A percentile compares a stretch with the other conserved stretches of the same genome.
Evolutionary conservation across 2,797 vertebrate genomes (phyloP).

Genomic region (Eurystomus glaucurus): DNA sequence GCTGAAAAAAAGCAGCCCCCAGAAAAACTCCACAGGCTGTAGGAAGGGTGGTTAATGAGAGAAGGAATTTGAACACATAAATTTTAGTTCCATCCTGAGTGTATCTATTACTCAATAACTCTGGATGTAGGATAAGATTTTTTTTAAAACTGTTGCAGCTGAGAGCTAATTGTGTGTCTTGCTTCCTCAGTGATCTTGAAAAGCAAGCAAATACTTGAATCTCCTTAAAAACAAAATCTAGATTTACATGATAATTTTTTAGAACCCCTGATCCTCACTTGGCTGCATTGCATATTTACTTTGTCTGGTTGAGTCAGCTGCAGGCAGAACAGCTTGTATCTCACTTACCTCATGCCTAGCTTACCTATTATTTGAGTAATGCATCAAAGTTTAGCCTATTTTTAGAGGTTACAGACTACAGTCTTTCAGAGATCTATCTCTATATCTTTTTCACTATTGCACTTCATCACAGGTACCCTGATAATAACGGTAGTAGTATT

Average conservation of each 20-base stretch:
- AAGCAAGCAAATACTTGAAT: not conserved
- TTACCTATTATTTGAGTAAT: not conserved
- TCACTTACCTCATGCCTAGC: not conserved
- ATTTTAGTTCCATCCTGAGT: not conserved
- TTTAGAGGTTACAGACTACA: not conserved
- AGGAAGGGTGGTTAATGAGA: not conserved
- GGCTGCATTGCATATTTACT: not conserved
- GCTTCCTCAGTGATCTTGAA: not conserved
- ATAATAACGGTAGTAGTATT: not conserved
- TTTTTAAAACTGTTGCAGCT: not conserved
- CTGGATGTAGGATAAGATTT: not conserved
- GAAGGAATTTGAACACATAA: not conserved
- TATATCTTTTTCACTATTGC: not conserved
- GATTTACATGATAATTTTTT: not conserved
- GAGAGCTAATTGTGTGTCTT: not conserved
- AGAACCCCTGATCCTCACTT: not conserved
- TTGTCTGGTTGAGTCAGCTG: not conserved
- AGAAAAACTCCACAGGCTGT: not conserved
- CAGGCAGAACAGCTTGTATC: not conserved
- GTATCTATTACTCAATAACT: not conserved
- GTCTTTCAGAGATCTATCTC: not conserved
- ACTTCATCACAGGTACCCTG: not conserved
- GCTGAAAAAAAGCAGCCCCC: accelerated
- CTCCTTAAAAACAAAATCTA: not conserved
- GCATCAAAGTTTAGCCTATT: not conserved